phyloP scores from a whole-genome alignment of 2,797 vertebrate species.

The Decapterus maruadsi region DNA sequence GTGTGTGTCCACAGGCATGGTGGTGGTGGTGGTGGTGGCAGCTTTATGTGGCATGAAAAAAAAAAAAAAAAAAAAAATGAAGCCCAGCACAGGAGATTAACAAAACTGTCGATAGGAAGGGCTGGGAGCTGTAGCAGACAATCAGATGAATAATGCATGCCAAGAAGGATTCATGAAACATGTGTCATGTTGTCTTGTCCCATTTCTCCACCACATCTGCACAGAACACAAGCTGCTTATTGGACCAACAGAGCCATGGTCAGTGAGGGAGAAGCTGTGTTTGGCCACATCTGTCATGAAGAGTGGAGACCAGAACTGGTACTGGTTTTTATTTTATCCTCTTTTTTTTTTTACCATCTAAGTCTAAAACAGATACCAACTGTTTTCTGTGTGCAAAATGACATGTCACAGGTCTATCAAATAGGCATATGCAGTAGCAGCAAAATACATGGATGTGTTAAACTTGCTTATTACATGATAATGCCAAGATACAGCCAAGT shows the following conservation, averaged over 20 bases:
- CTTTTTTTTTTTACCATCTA: not conserved
- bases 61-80: not conserved
- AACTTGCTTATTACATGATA: too few species aligned
- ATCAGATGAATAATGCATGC: not conserved
- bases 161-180: not conserved
- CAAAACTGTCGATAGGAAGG: slow-evolving; percentile 15
- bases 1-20: slow-evolving; percentile 7
- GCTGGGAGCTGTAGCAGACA: slow-evolving; percentile 14
- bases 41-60: slow-evolving; percentile 1
- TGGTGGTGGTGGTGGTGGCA: slow-evolving; percentile 12
- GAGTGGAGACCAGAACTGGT: slow-evolving; percentile 99
- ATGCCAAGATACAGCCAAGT: too few species aligned
- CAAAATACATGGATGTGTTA: too few species aligned
- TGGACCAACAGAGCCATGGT: slow-evolving; percentile 96
- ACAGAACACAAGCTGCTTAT: slow-evolving; percentile 94
- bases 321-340: slow-evolving; percentile 45
- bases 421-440: not conserved
- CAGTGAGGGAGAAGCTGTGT: slow-evolving; percentile 96
- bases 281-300: slow-evolving; percentile 98
- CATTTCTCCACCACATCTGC: slow-evolving; percentile 36
- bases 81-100: slow-evolving; percentile 15
- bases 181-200: slow-evolving; percentile 15
- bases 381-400: not conserved
- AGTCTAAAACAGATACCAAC: not conserved
- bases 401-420: not conserved